phyloP scores from a whole-genome alignment of 2,888 invertebrate species.

The Pachydiplax longipennis region DNA sequence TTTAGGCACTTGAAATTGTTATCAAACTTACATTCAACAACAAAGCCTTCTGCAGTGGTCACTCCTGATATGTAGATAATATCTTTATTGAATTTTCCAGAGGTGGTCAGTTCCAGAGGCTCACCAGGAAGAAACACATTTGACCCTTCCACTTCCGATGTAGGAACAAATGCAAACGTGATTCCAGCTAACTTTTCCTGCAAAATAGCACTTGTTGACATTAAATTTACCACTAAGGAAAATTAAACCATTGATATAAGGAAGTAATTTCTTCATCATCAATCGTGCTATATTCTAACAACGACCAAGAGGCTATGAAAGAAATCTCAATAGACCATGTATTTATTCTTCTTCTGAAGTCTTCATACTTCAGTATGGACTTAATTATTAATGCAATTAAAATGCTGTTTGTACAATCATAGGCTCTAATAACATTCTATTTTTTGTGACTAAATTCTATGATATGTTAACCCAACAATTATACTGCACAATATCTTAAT shows the following conservation, averaged over 20 bases:
- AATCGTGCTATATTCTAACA: no score
- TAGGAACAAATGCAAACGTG: conserved; percentile 32
- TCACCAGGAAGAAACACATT: conserved; percentile 9
- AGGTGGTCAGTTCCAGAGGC: background rate
- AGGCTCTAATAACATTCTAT: no score
- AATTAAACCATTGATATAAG: background rate
- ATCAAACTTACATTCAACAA: conserved; percentile 17
- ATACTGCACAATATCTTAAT: no score
- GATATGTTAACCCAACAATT: no score
- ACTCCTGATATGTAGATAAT: background rate
- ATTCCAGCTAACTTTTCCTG: conserved; percentile 37
- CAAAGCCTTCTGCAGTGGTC: conserved; percentile 21
- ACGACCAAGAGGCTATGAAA: background rate
- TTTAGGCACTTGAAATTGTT: no score
- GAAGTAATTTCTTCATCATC: no score
- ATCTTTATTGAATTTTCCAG: conserved; percentile 22
- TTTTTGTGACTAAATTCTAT: no score
- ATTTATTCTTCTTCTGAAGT: no score
- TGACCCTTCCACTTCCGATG: background rate
- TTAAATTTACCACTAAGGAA: background rate
- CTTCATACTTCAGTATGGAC: no score
- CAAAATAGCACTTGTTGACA: background rate
- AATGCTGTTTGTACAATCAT: no score
- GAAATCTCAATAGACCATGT: no score
- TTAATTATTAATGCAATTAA: no score